Evolutionary conservation across 64 coral and sea anemone species (phyloP), one percentile per base, ranked within the genome.

Genomic region (Montipora cactus): DNA sequence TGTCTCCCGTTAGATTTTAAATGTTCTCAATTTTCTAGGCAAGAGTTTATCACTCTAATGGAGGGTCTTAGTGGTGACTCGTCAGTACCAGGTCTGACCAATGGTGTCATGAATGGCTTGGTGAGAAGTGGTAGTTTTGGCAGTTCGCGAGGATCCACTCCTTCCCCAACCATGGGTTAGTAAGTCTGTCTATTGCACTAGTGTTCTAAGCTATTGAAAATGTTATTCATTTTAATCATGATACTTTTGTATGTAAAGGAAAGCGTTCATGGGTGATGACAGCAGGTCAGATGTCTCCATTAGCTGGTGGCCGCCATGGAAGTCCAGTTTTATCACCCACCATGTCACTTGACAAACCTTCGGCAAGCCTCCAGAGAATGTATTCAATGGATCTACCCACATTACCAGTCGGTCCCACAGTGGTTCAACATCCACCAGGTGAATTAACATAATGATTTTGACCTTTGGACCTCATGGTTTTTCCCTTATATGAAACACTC

Each of bases 241-340:
- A 14, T 68, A 18, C 4, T 44, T 23, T 21, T 74, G 23, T 87
- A 77, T 81, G 1, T 16, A 4, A 25, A 95, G 96, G 81, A 59
- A 97, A 97, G 83, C 80, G 95, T 4, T 97, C 95, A 28, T 97
- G 95, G 95, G 95, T 97, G 19, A 97, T 97, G 95, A 94, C 81
- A 59, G 92, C 81, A 16, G 95, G 95, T 44, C 71, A 78, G 49
- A 97, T 97, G 95, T 95, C 93, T 44, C 93, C 96, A 47, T 70
- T 95, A 19, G 93, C 89, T 57, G 85, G 91, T 50, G 96, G 96
- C 4, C 66, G 93, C 7, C 93, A 97, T 85, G 89, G 96, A 15
- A 97, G 96, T 44, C 96, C 96, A 5, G 88, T 81, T 50, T 83
- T 93, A 59, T 97, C 96, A 23, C 96, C 96, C 1, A 80, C 93